Base-by-base conservation (phyloP, 2,888 invertebrate species). In the Abrostola tripartita region DNA sequence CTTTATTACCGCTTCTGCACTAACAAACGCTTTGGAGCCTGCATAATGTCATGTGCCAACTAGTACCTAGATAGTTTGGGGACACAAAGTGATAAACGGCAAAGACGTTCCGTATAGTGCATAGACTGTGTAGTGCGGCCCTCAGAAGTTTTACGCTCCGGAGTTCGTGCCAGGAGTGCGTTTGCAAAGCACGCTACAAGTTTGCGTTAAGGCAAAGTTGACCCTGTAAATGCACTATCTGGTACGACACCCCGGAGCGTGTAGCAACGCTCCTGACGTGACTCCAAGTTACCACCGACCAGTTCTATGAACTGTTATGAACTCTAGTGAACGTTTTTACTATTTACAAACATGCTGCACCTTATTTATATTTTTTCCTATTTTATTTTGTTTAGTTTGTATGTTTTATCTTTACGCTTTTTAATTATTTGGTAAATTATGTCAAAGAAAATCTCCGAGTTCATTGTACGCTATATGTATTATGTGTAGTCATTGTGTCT, bases 201-300 rank as follows among this genome's bases (percentile, higher is more conserved):
- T 91, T 94, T 92, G 92, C 92, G 88, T 90, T 91, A 85, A 85
- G 79, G 93, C 94, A 93, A 92, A 91, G 88, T 92, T 94, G 92
- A 96, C 95, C 95, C 96, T 99, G 99, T 99, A 99, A 99, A 99
- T 99, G 99, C 99, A 99, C 98, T 98, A 98, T 99, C 98, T 98
- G 98, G 99, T 99, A 99, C 98, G 98, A 98, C 98, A 98, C 97
- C 96, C 97, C 97, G 96, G 95, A 93, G 95, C 94, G 96, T 95
- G 87, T 90, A 87, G 87, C 94, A 84, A 87, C 93, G 92, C 83
- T 90, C 88, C 90, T 85, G 90, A 79, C 83, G 88, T 82, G 81
- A 88, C 86, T 78, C 81, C 70, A 67, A 60, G 14, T 62, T 81
- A 83, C 84, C 85, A 85, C 84, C 82, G 78, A 75, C 83, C 83